Evolutionary conservation across 1,140 invertebrate genomes (phyloP), one percentile per base, ranked within the genome.

Genomic region (Lasaia peninsularis): DNA sequence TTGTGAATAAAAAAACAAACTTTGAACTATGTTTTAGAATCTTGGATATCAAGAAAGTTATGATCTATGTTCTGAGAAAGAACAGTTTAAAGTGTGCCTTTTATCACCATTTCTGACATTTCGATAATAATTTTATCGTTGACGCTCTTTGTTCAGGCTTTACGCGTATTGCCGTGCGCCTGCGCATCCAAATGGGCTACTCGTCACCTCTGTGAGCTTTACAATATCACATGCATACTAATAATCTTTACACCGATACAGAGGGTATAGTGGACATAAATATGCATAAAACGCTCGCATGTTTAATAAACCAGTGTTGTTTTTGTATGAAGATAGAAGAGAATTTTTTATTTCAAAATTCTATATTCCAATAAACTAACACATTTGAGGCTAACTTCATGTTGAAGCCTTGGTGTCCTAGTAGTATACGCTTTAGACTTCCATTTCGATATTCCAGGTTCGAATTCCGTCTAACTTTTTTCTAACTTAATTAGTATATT

Each of bases 221-320:
- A 63, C 62, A 52, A 63, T 73, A 70, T 67, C 75, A 65, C 74
- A 74, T 78, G 81, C 74, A 86, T 86, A 85, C 83, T 81, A 85
- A 86, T 78, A 53, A 9, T 44, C 14, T 20, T 44, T 18, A 44
- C 16, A 44, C 18, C 37, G 37, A 44, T 44, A 44, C 7, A 44
- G 37, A 20, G 37, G 37, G 16, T 44, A 40, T 10, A 11, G 37
- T 44, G 16, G 18, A 10, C 37, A 44, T 44, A 44, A 44, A 44
- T 44, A 44, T 44, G 37, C 16, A 44, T 44, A 44, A 44, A 44
- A 44, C 37, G 18, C 37, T 44, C 16, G 37, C 37, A 44, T 20
- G 11, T 10, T 18, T 20, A 18, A 44, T 35, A 52, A 56, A 31
- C 60, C 57, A 59, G 55, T 60, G 57, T 63, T 63, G 60, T 60